A percentile compares a stretch with the other conserved stretches of the same genome.
phyloP scores from a whole-genome alignment of 1,140 invertebrate genomes.

The Drosophila aff. region DNA sequence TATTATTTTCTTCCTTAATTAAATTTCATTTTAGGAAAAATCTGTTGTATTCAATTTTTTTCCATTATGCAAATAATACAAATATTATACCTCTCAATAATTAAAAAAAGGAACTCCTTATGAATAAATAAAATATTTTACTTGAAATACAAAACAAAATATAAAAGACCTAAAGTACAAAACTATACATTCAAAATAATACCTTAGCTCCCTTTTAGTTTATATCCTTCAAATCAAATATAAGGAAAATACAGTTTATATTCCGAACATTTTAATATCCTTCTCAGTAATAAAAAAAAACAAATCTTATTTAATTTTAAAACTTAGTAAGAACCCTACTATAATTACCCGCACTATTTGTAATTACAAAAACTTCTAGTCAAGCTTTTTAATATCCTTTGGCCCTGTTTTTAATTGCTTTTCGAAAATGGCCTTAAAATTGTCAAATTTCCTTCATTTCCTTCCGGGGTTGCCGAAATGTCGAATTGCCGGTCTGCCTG shows the following conservation, averaged over 20 bases:
- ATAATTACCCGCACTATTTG: not conserved
- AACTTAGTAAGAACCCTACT: not conserved
- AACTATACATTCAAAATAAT: not conserved
- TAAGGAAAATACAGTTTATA: no score
- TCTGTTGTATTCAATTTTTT: no score
- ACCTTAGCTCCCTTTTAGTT: not conserved
- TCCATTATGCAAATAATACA: not conserved
- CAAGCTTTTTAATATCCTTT: not conserved
- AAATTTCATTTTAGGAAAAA: not conserved
- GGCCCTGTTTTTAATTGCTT: conserved; percentile 21
- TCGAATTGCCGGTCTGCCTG: not conserved
- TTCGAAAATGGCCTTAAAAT: conserved; percentile 11
- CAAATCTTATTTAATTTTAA: not conserved
- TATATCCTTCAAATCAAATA: not conserved
- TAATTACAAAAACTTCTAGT: not conserved
- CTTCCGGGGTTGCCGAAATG: not conserved
- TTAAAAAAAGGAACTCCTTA: no score
- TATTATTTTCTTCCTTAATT: not conserved
- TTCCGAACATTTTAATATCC: not conserved
- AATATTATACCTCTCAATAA: not conserved
- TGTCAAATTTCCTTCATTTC: conserved; percentile 17
- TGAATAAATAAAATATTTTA: not conserved
- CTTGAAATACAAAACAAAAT: not conserved
- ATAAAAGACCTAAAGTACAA: not conserved
- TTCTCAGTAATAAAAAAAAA: not conserved